Conservation (phyloP, 2,888 invertebrate species). For the Linnaemya vulpina region DNA sequence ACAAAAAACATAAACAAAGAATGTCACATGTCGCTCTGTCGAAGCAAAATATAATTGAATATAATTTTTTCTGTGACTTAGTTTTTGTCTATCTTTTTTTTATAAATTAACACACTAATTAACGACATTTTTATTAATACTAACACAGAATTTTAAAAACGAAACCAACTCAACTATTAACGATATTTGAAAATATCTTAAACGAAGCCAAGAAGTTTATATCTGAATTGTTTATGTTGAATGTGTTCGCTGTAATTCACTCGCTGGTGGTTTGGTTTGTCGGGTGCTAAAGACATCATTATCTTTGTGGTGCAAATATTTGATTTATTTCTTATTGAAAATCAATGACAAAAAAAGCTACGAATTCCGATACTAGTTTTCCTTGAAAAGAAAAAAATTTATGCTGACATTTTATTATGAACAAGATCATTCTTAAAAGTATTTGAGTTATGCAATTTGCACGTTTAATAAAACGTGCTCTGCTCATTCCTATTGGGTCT, state of each 20-base stretch:
- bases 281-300: conserved; percentile 20
- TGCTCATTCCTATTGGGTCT: conserved; percentile 7
- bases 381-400: conserved; percentile 22
- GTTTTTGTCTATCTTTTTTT: too few relatives aligned
- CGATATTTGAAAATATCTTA: not conserved
- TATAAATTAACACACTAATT: too few relatives aligned
- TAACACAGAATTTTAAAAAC: too few relatives aligned
- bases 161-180: not conserved
- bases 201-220: not conserved
- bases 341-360: not conserved
- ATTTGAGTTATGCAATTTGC: conserved; percentile 10
- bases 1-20: too few relatives aligned
- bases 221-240: not conserved
- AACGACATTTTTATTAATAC: too few relatives aligned
- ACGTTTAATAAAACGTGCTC: conserved; percentile 25
- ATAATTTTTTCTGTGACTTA: too few relatives aligned
- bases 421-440: conserved; percentile 7
- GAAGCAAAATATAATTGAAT: too few relatives aligned
- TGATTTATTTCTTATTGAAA: conserved; percentile 34
- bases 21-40: too few relatives aligned
- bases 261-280: not conserved
- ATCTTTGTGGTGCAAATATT: conserved; percentile 17
- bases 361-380: conserved; percentile 20
- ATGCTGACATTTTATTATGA: not conserved
- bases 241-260: not conserved